Evolutionary conservation across 2,113 vertebrate genomes (phyloP), one percentile per base, ranked within the genome.

Genomic region (Hippopotamus amphibius): DNA sequence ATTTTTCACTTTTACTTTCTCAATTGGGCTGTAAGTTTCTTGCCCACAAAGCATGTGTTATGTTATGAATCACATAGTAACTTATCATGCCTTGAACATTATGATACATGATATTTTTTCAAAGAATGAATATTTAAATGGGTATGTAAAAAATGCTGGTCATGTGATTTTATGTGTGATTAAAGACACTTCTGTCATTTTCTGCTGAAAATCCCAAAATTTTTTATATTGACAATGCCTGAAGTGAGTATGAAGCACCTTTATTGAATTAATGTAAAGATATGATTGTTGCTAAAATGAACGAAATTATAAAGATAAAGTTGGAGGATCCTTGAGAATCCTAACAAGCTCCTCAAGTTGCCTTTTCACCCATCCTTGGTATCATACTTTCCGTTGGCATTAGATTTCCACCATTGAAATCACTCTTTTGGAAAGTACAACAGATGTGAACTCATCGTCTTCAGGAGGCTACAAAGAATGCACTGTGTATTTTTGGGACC

Each of bases 41-140:
- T 61, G n/a, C 4, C 26, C 10, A 30, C 22, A n/a, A 21, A 26
- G 16, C 3, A 21, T 71, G 33, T 28, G 19, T 41, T 65, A 43
- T 61, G 87, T 37, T 33, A 21, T 88, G 19, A 12, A 88, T 11
- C 10, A 88, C 2, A 7, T 24, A 50, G 30, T 66, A n/a, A 50
- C 0, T 74, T 89, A 37, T 30, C 43, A 85, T 79, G 19, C 2
- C 2, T 72, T 80, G 30, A 28, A 81, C 3, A 69, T 9, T 53
- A 24, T 19, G 33, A 3, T 5, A 72, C 3, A 46, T 41, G 33
- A 22, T 41, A 37, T 11, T 61, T 26, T 93, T 86, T 77, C 53
- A 76, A 92, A 96, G 43, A 93, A 76, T 50, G 22, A 61, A 79
- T 59, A 3, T 92, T 88, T 83, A 17, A 90, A 69, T 88, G 2